These are phyloP conservation scores for Trematomus loennbergii DNA, from an alignment of 2,113 vertebrate genomes.

Conservation along the genomic window DNA sequence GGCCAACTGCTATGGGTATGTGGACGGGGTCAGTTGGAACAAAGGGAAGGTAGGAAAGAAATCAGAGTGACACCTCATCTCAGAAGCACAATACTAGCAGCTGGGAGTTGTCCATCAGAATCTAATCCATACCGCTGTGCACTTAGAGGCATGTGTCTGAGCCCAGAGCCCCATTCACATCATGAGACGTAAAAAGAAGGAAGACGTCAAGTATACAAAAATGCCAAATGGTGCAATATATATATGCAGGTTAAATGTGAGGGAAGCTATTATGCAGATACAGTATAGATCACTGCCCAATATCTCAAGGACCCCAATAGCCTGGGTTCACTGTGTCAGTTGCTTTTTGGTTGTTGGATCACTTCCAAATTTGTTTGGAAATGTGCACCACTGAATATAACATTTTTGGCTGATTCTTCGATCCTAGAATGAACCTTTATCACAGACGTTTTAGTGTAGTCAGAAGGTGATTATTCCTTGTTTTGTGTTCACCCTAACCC, in stretches of 20 bases:
- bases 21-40: neutral
- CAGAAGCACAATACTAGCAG: conserved; percentile 17
- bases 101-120: conserved; percentile 24
- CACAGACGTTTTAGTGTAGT: too few relatives aligned
- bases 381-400: too few relatives aligned
- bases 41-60: neutral
- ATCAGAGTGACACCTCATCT: conserved; percentile 4
- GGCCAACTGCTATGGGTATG: neutral
- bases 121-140: neutral
- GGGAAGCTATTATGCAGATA: neutral
- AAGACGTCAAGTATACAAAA: neutral
- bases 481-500: too few relatives aligned
- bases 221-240: neutral
- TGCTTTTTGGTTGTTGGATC: too few relatives aligned
- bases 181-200: neutral
- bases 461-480: too few relatives aligned
- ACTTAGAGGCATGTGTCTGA: neutral
- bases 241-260: neutral
- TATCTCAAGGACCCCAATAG: neutral
- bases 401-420: too few relatives aligned
- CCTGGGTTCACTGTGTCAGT: too few relatives aligned
- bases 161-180: neutral
- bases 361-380: too few relatives aligned
- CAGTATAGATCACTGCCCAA: neutral
- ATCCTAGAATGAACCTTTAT: too few relatives aligned